phyloP scores from a whole-genome alignment of 2,797 vertebrate genomes.

The Arremon brunneinucha region DNA sequence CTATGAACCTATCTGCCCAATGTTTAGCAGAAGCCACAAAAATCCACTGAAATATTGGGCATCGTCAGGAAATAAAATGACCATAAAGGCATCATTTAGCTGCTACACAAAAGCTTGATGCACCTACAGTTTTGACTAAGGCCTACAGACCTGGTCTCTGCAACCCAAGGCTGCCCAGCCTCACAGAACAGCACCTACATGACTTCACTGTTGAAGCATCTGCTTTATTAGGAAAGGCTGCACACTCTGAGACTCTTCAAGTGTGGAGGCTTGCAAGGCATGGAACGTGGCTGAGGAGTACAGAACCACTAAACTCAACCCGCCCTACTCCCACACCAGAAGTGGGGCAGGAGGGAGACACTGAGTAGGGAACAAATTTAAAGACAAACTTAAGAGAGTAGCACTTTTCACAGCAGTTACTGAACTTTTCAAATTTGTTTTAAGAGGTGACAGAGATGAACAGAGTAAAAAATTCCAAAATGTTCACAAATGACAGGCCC shows the following conservation, averaged over 20 bases:
- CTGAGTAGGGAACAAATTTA: not conserved
- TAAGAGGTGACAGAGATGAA: not conserved
- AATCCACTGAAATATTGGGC: not conserved
- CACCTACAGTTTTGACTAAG: not conserved
- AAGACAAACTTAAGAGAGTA: not conserved
- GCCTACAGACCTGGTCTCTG: not conserved
- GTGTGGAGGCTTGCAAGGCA: not conserved
- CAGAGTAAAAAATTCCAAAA: not conserved
- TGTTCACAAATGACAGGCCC: not conserved
- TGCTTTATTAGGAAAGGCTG: not conserved
- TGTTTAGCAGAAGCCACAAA: not conserved
- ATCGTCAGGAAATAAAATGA: not conserved
- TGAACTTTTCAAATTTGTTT: not conserved
- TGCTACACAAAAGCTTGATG: not conserved
- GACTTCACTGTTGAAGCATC: not conserved
- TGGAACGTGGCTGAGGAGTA: fast-evolving
- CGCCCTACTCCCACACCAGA: not conserved
- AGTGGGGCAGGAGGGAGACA: not conserved
- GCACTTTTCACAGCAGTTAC: not conserved
- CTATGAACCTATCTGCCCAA: not conserved
- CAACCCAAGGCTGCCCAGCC: not conserved
- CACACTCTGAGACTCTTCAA: not conserved
- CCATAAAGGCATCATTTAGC: not conserved
- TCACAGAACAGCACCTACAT: not conserved
- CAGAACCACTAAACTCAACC: not conserved